These are phyloP conservation scores for Neosalanx taihuensis DNA, from an alignment of 2,797 vertebrate genomes.

Conservation along the genomic window DNA sequence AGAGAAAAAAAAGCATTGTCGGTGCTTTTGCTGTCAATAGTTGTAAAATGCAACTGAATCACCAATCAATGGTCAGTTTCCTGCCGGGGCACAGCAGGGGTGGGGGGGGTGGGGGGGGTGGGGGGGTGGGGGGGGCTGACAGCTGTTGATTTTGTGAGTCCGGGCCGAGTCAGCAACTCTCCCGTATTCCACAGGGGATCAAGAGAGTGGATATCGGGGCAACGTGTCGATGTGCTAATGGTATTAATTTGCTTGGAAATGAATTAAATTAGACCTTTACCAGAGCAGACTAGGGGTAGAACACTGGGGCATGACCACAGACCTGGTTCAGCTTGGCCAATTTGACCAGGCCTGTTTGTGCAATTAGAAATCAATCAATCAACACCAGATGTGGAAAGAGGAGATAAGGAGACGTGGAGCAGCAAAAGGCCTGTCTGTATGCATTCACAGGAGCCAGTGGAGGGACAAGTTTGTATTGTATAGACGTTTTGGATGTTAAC, in stretches of 20 bases:
- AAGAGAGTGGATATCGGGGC: slow-evolving; percentile 10
- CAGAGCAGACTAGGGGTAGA: slow-evolving; percentile 10
- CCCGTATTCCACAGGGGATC: slow-evolving; percentile 36
- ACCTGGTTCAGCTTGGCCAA: slow-evolving; percentile 12
- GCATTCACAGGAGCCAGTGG: neutral
- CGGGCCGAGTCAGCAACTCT: slow-evolving; percentile 40
- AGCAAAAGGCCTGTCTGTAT: neutral
- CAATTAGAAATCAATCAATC: slow-evolving; percentile 57
- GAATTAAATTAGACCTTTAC: slow-evolving; percentile 52
- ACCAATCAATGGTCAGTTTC: slow-evolving; percentile 28
- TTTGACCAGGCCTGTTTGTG: slow-evolving; percentile 40
- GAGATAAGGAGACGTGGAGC: slow-evolving; percentile 41
- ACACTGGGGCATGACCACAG: slow-evolving; percentile 21
- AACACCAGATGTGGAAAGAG: slow-evolving; percentile 37
- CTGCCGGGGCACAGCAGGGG: slow-evolving; percentile 6
- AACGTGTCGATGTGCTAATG: slow-evolving; percentile 53
- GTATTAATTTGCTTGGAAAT: slow-evolving; percentile 54
- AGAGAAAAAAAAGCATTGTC: neutral
- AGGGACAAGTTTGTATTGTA: neutral
- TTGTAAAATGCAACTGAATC: slow-evolving; percentile 29
- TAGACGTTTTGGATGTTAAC: slow-evolving; percentile 8
- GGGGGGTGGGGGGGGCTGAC: too few relatives aligned
- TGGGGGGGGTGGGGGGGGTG: too few relatives aligned
- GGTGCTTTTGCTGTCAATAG: neutral
- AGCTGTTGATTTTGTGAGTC: slow-evolving; percentile 46